These are phyloP conservation scores for Lagocephalus sceleratus DNA, from an alignment of 2,797 vertebrate genomes.

Conservation along the genomic window DNA sequence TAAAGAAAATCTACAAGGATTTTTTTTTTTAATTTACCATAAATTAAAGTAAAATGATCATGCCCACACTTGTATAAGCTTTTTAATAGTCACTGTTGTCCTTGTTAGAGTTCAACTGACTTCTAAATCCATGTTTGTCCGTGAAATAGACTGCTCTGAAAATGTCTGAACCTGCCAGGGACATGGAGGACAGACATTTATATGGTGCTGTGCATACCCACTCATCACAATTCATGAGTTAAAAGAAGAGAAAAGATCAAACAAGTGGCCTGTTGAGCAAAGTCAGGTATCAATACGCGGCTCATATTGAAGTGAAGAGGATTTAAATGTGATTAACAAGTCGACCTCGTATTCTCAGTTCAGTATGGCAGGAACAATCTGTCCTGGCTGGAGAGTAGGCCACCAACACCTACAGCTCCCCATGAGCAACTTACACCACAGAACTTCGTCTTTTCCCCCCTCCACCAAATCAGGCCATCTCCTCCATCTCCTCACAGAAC, in stretches of 20 bases:
- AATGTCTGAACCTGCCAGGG: too few species aligned
- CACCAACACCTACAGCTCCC: neutral
- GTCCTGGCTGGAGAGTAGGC: neutral
- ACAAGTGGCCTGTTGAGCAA: neutral
- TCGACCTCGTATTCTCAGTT: conserved; percentile 1
- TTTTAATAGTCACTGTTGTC: too few species aligned
- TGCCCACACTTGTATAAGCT: neutral
- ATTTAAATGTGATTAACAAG: neutral
- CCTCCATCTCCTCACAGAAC: too few species aligned
- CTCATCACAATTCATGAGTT: neutral
- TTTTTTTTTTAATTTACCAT: too few species aligned
- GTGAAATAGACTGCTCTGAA: neutral
- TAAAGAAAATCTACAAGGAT: too few species aligned
- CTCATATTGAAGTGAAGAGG: neutral
- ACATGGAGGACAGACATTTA: neutral
- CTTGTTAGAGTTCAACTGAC: too few species aligned
- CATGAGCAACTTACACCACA: neutral
- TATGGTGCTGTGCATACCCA: too few species aligned
- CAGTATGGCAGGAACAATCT: neutral
- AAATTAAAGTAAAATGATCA: neutral
- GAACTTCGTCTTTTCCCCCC: too few species aligned
- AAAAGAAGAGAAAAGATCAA: neutral
- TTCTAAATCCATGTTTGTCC: too few species aligned
- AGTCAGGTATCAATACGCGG: neutral
- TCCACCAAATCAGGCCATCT: too few species aligned